These are phyloP conservation scores for Xyrauchen texanus DNA, from an alignment of 2,113 vertebrate species.

Conservation along the genomic window DNA sequence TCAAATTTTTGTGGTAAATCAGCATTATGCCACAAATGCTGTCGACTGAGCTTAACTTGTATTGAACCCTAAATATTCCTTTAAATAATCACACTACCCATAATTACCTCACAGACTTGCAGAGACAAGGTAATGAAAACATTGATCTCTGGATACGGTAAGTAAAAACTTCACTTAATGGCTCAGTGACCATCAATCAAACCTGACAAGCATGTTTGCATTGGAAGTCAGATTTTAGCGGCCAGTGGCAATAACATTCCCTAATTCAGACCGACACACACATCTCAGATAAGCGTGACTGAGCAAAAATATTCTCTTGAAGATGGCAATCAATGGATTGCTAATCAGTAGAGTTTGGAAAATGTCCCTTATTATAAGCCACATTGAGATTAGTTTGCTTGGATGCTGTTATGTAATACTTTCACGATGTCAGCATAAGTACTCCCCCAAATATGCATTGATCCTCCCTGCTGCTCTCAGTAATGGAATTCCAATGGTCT, in stretches of 20 bases:
- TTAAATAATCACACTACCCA: not conserved
- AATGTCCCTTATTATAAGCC: not conserved
- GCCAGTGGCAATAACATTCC: not conserved
- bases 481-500: constrained; percentile 11
- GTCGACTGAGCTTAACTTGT: too few species aligned
- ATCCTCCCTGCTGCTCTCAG: not conserved
- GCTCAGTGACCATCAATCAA: not conserved
- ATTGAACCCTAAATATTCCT: too few species aligned
- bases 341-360: not conserved
- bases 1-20: too few species aligned
- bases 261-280: not conserved
- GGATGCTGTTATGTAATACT: not conserved
- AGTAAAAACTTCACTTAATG: not conserved
- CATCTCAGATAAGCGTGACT: constrained; percentile 5
- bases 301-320: not conserved
- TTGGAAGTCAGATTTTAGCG: not conserved
- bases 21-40: too few species aligned
- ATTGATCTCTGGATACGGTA: not conserved
- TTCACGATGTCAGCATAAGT: not conserved
- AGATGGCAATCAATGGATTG: not conserved
- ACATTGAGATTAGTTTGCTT: constrained; percentile 8
- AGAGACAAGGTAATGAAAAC: not conserved
- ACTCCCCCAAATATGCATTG: not conserved
- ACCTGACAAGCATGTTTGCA: not conserved
- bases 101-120: not conserved